phyloP scores from a whole-genome alignment of 2,797 vertebrate species.

The Pogonophryne albipinna region DNA sequence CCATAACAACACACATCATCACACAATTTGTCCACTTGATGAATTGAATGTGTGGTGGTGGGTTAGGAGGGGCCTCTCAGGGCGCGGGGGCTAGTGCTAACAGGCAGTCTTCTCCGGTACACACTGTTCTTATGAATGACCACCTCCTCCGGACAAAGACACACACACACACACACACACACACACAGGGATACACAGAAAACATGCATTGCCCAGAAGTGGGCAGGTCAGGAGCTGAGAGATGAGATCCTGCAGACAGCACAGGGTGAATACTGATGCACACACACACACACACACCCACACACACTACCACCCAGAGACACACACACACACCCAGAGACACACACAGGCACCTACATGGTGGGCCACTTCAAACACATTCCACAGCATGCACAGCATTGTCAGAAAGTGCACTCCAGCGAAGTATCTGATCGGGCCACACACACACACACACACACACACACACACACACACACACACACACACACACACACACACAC shows the following conservation, averaged over 20 bases:
- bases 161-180: constrained; percentile 23
- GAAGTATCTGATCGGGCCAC: constrained; percentile 66
- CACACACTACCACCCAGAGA: neutral
- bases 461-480: constrained; percentile 30
- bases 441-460: constrained; percentile 23
- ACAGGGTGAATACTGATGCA: constrained; percentile 33
- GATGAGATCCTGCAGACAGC: constrained; percentile 70
- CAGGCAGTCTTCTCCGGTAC: constrained; percentile 52
- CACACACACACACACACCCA: constrained; percentile 5
- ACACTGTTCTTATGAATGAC: constrained; percentile 61
- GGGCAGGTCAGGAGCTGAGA: constrained; percentile 69
- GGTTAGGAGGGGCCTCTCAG: constrained; percentile 38
- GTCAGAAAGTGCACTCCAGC: constrained; percentile 79
- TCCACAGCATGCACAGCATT: constrained; percentile 82
- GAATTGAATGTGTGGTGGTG: constrained; percentile 20
- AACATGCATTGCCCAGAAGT: constrained; percentile 67
- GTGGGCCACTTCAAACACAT: constrained; percentile 88
- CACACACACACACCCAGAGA: constrained; percentile 22
- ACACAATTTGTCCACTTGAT: constrained; percentile 29
- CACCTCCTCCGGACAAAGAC: constrained; percentile 31
- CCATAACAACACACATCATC: constrained; percentile 2
- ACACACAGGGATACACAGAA: constrained; percentile 45
- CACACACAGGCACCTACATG: constrained; percentile 72
- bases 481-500: too few species aligned
- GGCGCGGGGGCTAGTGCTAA: constrained; percentile 34